Evolutionary conservation across 1,140 invertebrate species (phyloP).

Genomic region (Nephila pilipes): DNA sequence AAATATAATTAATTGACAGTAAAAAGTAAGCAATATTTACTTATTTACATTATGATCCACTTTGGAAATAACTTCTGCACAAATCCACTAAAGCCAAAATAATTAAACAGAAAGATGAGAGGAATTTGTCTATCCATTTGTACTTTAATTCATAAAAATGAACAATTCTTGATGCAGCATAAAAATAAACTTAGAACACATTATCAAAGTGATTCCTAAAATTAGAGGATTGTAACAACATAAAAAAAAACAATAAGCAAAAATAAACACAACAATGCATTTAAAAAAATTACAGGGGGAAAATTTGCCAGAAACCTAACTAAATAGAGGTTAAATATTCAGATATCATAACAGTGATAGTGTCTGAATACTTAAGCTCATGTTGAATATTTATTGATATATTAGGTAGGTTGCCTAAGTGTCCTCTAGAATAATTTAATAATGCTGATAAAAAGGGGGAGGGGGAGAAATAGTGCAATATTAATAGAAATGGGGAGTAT

Average conservation of each 20-base stretch:
- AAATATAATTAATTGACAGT: too few relatives aligned
- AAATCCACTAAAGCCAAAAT: too few relatives aligned
- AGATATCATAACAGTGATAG: neutral
- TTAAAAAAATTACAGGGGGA: neutral
- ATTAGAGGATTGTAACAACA: neutral
- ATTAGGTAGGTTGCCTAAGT: neutral
- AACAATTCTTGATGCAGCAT: too few relatives aligned
- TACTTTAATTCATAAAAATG: too few relatives aligned
- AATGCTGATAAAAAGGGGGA: neutral
- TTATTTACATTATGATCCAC: too few relatives aligned
- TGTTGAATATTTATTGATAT: slow-evolving; percentile 44
- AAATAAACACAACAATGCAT: neutral
- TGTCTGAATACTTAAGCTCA: slow-evolving; percentile 62
- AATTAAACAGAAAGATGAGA: too few relatives aligned
- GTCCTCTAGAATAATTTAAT: neutral
- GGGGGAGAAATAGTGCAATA: neutral
- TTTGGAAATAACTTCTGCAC: too few relatives aligned
- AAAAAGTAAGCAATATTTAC: too few relatives aligned
- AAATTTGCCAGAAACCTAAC: neutral
- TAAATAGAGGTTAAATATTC: slow-evolving; percentile 61
- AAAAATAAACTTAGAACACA: too few relatives aligned
- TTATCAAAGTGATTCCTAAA: neutral
- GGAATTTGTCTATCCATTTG: too few relatives aligned
- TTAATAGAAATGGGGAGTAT: neutral
- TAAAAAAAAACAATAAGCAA: neutral